Evolutionary conservation across 2,888 invertebrate species (phyloP).

Genomic region (Panzeria rudis): DNA sequence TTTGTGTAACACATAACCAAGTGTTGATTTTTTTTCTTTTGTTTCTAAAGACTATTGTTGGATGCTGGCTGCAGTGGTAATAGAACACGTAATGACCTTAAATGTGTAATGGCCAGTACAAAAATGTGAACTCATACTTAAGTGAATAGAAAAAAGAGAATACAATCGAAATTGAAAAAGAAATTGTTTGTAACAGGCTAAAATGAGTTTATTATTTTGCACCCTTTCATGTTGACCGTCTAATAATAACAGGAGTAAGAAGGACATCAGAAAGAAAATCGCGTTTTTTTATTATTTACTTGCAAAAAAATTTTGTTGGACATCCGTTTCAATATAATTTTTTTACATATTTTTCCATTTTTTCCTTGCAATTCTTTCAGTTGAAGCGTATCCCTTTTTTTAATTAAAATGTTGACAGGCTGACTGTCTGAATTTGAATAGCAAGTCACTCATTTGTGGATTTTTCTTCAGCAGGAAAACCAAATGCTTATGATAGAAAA

Average conservation of each 20-base stretch:
- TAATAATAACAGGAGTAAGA: background rate
- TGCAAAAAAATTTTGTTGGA: slow-evolving; percentile 67
- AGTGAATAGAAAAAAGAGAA: slow-evolving; percentile 27
- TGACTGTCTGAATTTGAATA: slow-evolving; percentile 71
- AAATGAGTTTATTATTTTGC: slow-evolving; percentile 83
- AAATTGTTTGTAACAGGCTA: slow-evolving; percentile 82
- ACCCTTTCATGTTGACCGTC: slow-evolving; percentile 77
- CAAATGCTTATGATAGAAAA: slow-evolving; percentile 10
- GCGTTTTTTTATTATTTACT: slow-evolving; percentile 79
- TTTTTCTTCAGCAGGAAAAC: slow-evolving; percentile 13
- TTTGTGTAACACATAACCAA: slow-evolving; percentile 62
- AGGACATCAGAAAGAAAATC: slow-evolving; percentile 74
- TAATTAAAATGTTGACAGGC: slow-evolving; percentile 84
- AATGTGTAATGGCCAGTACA: slow-evolving; percentile 72
- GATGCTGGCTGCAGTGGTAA: slow-evolving; percentile 73
- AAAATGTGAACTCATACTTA: slow-evolving; percentile 69
- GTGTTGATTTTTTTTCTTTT: slow-evolving; percentile 55
- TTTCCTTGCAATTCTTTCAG: slow-evolving; percentile 49
- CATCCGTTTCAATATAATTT: slow-evolving; percentile 69
- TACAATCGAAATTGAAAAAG: slow-evolving; percentile 80
- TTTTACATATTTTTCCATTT: slow-evolving; percentile 30
- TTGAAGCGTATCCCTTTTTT: slow-evolving; percentile 83
- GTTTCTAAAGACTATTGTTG: slow-evolving; percentile 45
- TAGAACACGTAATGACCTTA: slow-evolving; percentile 80
- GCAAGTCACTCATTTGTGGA: slow-evolving; percentile 67